These are phyloP conservation scores for Emydoidea blandingii DNA, from an alignment of 2,797 vertebrate genomes.

Conservation along the genomic window DNA sequence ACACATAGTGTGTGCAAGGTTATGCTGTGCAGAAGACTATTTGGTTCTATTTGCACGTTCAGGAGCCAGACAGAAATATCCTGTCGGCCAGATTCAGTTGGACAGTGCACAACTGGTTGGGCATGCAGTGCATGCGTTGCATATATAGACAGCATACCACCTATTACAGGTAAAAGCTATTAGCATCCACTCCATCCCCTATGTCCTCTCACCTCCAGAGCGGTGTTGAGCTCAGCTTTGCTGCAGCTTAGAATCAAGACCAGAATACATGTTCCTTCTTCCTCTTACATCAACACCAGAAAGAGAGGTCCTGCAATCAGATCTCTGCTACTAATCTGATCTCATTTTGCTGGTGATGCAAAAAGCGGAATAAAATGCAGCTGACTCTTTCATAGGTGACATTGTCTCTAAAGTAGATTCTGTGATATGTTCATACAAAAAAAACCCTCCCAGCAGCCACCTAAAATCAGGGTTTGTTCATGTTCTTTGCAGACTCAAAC, in stretches of 20 bases:
- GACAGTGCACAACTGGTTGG: neutral
- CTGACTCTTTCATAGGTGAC: conserved; percentile 27
- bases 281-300: neutral
- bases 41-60: neutral
- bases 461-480: conserved; percentile 38
- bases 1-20: too few species aligned
- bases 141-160: neutral
- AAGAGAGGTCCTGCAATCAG: neutral
- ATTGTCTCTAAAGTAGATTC: neutral
- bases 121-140: too few species aligned
- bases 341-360: neutral
- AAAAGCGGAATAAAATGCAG: conserved; percentile 6
- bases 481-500: conserved; percentile 20
- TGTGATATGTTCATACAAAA: too few species aligned
- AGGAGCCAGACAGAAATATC: neutral
- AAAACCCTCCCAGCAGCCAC: conserved; percentile 5
- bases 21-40: neutral
- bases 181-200: neutral
- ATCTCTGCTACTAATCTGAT: conserved; percentile 21
- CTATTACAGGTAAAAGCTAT: neutral
- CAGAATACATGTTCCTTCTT: neutral
- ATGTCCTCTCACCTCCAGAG: neutral
- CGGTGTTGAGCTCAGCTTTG: neutral
- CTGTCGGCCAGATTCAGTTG: neutral
- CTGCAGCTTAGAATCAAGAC: neutral